phyloP scores from a whole-genome alignment of 2,113 vertebrate species.

The Orycteropus afer region DNA sequence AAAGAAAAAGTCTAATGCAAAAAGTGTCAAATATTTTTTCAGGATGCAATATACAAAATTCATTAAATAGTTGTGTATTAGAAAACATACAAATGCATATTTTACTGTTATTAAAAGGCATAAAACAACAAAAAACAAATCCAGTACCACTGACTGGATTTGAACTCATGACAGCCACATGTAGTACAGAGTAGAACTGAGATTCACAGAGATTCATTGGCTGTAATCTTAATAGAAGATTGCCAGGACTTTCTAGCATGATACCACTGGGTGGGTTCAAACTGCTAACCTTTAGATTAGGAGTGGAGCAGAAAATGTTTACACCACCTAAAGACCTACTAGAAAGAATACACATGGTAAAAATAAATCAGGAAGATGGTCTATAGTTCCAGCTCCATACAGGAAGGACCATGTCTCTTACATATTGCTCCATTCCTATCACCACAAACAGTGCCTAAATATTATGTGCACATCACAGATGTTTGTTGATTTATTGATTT shows the following conservation, averaged over 20 bases:
- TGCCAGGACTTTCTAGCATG: background rate
- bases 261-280: background rate
- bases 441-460: background rate
- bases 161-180: background rate
- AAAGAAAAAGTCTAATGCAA: slow-evolving; percentile 27
- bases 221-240: background rate
- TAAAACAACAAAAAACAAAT: background rate
- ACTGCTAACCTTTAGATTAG: background rate
- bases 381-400: background rate
- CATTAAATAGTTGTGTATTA: background rate
- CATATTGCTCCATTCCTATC: background rate
- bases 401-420: background rate
- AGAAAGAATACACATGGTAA: background rate
- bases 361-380: background rate
- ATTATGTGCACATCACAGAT: background rate
- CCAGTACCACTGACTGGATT: background rate
- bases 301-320: background rate
- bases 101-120: background rate
- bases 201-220: background rate
- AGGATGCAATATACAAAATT: background rate
- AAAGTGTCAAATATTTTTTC: background rate
- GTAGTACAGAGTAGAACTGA: background rate
- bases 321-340: background rate
- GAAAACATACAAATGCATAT: background rate
- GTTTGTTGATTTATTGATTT: background rate